Percentiles rank a stretch among this genome's conserved stretches.
Evolutionary conservation across 2,113 vertebrate species (phyloP).

Genomic region (Solea senegalensis): DNA sequence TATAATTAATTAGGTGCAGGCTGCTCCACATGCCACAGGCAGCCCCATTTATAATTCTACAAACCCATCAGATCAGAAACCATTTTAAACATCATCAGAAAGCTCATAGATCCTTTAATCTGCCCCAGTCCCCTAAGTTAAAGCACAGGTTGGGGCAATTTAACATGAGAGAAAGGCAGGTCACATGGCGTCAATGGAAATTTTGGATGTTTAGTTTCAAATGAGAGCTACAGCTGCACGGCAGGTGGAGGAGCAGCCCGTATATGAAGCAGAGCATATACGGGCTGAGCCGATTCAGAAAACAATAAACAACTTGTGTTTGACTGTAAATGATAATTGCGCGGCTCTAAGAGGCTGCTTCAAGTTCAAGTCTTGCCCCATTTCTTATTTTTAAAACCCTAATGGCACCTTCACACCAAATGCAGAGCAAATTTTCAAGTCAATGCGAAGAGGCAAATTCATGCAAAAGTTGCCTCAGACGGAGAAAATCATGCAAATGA

Average conservation of each 20-base stretch:
- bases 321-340: not conserved
- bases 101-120: constrained; percentile 30
- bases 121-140: not conserved
- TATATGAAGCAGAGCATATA: constrained; percentile 8
- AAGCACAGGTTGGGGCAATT: constrained; percentile 5
- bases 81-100: constrained; percentile 19
- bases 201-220: constrained; percentile 18
- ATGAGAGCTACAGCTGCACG: constrained; percentile 47
- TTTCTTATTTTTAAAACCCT: no score
- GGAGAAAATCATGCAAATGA: no score
- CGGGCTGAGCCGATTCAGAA: constrained; percentile 31
- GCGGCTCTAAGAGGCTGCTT: no score
- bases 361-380: no score
- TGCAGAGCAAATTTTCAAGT: no score
- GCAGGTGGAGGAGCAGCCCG: constrained; percentile 36
- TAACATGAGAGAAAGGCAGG: constrained; percentile 11
- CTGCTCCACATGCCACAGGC: constrained; percentile 33
- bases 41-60: constrained; percentile 3
- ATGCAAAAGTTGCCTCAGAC: no score
- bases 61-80: constrained; percentile 24
- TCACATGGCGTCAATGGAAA: constrained; percentile 11
- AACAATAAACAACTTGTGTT: constrained; percentile 44
- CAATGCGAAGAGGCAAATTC: no score
- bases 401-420: no score
- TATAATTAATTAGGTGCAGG: constrained; percentile 61